Conservation (phyloP, 2,888 invertebrate species). For the Chydorus sphaericus region DNA sequence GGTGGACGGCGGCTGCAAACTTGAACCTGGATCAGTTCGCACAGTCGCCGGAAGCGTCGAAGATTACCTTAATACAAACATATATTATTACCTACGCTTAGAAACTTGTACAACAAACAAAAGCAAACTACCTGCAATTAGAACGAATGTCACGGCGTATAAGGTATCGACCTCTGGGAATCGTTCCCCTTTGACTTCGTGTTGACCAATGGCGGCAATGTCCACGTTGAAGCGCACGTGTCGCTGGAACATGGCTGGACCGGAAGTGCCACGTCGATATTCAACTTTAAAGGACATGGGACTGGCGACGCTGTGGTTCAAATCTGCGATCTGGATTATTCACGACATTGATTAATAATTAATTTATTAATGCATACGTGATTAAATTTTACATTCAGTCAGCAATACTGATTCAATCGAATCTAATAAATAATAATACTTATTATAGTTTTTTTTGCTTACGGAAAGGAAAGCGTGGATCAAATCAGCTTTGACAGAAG, state of each 20-base stretch:
- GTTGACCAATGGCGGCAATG: constrained; percentile 27
- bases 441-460: too few species aligned
- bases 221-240: constrained; percentile 80
- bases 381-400: too few species aligned
- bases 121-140: constrained; percentile 60
- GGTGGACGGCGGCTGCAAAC: constrained; percentile 43
- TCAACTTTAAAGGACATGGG: constrained; percentile 97
- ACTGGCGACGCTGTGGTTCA: constrained; percentile 94
- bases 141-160: constrained; percentile 86
- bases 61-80: constrained; percentile 57
- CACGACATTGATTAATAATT: too few species aligned
- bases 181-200: constrained; percentile 11
- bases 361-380: too few species aligned
- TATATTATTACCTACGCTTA: not conserved
- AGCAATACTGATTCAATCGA: too few species aligned
- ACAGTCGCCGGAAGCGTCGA: constrained; percentile 82
- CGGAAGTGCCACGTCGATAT: constrained; percentile 85
- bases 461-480: constrained; percentile 97
- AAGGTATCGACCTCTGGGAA: constrained; percentile 40
- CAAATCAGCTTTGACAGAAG: constrained; percentile 93
- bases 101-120: not conserved
- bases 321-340: constrained; percentile 81
- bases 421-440: too few species aligned
- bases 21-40: constrained; percentile 88
- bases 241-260: constrained; percentile 89